Conservation (phyloP, 35 echinoderm and acorn worm species). For the Apostichopus japonicus region DNA sequence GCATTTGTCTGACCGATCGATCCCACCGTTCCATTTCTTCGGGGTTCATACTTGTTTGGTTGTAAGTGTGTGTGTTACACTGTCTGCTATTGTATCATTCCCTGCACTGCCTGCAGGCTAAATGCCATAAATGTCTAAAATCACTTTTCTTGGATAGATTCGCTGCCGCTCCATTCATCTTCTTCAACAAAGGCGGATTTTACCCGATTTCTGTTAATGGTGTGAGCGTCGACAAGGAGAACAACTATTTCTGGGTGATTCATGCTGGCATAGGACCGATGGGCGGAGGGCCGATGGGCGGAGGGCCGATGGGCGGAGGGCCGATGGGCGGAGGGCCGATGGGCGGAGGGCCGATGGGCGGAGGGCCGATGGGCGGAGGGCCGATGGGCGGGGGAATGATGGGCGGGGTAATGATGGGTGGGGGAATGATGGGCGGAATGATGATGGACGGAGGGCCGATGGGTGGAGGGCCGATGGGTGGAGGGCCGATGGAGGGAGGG, state of each 20-base stretch:
- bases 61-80: too few relatives aligned
- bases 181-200: conserved; percentile 21
- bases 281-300: background rate
- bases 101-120: too few relatives aligned
- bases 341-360: background rate
- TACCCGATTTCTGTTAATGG: conserved; percentile 16
- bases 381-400: background rate
- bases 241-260: background rate
- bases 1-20: too few relatives aligned
- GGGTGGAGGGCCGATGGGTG: background rate
- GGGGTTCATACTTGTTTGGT: too few relatives aligned
- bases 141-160: background rate
- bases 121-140: too few relatives aligned
- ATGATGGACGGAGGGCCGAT: background rate
- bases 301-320: background rate
- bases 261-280: background rate
- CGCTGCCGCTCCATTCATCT: background rate
- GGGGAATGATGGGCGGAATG: background rate
- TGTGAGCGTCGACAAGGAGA: background rate
- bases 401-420: background rate
- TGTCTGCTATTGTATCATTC: too few relatives aligned
- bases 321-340: background rate
- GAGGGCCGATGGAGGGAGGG: background rate
- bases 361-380: background rate
- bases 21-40: too few relatives aligned